Conservation (phyloP, 2,888 invertebrate species). For the Bombylius discolor region DNA sequence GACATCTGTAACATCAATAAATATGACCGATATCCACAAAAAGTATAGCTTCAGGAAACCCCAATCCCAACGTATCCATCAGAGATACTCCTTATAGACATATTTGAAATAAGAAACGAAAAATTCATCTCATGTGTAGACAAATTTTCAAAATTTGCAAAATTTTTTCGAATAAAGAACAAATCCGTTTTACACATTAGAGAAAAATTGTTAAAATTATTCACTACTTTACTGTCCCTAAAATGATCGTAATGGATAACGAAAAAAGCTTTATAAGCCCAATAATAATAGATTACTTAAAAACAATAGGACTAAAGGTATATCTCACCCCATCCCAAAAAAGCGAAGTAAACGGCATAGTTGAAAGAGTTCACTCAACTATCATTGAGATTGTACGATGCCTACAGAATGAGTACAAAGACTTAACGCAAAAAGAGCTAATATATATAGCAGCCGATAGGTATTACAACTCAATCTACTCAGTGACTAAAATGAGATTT, state of each 20-base stretch:
- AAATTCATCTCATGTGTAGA: too few relatives aligned
- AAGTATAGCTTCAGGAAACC: too few relatives aligned
- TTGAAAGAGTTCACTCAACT: neutral
- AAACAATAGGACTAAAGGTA: neutral
- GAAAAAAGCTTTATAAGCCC: neutral
- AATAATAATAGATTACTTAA: neutral
- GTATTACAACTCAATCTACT: constrained; percentile 11
- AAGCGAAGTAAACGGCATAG: neutral
- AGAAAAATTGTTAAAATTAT: too few relatives aligned
- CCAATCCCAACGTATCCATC: too few relatives aligned
- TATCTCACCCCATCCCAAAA: neutral
- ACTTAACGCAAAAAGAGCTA: neutral
- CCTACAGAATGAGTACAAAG: neutral
- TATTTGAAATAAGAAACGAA: too few relatives aligned
- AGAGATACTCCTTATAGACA: too few relatives aligned
- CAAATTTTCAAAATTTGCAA: too few relatives aligned
- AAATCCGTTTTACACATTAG: too few relatives aligned
- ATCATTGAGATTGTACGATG: neutral
- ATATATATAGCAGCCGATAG: neutral
- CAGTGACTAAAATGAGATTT: constrained; percentile 11
- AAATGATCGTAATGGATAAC: neutral
- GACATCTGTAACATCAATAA: too few relatives aligned
- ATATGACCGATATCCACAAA: too few relatives aligned
- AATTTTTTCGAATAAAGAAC: too few relatives aligned
- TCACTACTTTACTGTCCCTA: neutral